Conservation (phyloP, 2,888 invertebrate species). For the Thereva unica region DNA sequence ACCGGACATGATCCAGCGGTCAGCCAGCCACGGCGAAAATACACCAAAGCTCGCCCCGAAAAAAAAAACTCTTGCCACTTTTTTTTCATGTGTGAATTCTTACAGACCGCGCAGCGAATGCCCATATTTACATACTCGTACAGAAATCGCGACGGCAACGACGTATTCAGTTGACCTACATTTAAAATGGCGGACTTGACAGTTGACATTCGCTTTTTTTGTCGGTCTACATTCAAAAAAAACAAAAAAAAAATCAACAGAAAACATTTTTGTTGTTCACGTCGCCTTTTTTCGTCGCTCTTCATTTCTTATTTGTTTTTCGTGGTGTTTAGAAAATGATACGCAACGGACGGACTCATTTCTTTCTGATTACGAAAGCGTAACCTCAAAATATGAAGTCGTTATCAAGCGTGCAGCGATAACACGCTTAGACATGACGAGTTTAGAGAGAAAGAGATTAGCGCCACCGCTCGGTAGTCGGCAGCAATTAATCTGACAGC, state of each 20-base stretch:
- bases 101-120: conserved; percentile 15
- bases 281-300: conserved; percentile 3
- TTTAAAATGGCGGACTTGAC: conserved; percentile 37
- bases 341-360: too few species aligned
- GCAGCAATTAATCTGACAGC: too few species aligned
- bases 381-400: too few species aligned
- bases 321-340: too few species aligned
- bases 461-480: too few species aligned
- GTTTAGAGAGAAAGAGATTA: too few species aligned
- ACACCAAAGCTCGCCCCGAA: not conserved
- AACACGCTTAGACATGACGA: too few species aligned
- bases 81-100: not conserved
- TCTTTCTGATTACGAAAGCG: too few species aligned
- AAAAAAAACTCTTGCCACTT: not conserved
- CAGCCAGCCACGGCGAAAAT: not conserved
- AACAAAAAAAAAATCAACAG: not conserved
- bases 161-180: conserved; percentile 31
- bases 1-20: too few species aligned
- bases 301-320: not conserved
- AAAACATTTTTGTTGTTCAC: not conserved
- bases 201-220: conserved; percentile 31
- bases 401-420: too few species aligned
- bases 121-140: conserved; percentile 25
- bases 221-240: conserved; percentile 25
- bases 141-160: conserved; percentile 8